Percentiles rank a stretch among this genome's conserved stretches.
Conservation (phyloP, 2,888 invertebrate genomes). For the Leptopilina myrica region DNA sequence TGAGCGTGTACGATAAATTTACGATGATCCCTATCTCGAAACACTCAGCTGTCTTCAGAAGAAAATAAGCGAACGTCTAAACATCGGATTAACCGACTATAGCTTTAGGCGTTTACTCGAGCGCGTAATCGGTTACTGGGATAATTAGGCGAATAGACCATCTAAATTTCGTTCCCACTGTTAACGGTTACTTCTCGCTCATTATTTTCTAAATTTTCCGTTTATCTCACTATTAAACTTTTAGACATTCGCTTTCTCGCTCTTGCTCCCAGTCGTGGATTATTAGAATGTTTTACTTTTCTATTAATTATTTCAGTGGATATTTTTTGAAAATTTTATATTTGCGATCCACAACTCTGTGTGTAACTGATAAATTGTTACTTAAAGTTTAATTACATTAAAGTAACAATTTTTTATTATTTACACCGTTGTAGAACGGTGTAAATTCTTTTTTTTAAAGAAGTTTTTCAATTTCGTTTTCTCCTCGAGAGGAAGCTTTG, state of each 20-base stretch:
- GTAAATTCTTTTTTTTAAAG: too few species aligned
- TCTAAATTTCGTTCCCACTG: conserved; percentile 35
- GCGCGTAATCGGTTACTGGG: conserved; percentile 36
- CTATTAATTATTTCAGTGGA: too few species aligned
- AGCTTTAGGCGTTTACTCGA: conserved; percentile 40
- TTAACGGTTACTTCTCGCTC: conserved; percentile 33
- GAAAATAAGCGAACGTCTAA: conserved; percentile 40
- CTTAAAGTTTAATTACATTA: too few species aligned
- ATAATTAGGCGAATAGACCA: conserved; percentile 37
- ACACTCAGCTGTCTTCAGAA: conserved; percentile 39
- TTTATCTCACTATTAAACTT: conserved; percentile 27
- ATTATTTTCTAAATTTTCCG: conserved; percentile 27
- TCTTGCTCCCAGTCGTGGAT: not conserved
- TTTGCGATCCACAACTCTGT: too few species aligned
- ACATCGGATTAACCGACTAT: conserved; percentile 37
- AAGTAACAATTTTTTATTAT: too few species aligned
- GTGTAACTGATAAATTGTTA: too few species aligned
- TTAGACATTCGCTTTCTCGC: not conserved
- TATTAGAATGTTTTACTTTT: not conserved
- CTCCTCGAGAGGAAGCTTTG: too few species aligned
- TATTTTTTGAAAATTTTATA: too few species aligned
- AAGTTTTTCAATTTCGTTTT: too few species aligned
- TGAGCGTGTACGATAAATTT: conserved; percentile 32
- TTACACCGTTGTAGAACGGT: too few species aligned
- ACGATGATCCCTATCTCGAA: conserved; percentile 36